phyloP scores from a whole-genome alignment of 2,113 vertebrate species.

The Tachysurus vachellii region DNA sequence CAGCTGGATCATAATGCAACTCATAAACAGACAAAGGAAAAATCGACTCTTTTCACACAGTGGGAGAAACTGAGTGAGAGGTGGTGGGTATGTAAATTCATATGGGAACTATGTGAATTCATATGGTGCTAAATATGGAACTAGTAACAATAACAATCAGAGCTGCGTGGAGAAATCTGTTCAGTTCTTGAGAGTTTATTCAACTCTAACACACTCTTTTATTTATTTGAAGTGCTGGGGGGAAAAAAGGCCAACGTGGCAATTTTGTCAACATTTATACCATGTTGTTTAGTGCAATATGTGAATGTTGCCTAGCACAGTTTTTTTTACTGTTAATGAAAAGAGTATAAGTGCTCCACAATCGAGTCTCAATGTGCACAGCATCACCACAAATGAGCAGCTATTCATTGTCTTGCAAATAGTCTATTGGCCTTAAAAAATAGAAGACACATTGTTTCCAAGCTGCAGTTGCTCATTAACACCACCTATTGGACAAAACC shows the following conservation, averaged over 20 bases:
- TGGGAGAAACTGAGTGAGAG: conserved; percentile 34
- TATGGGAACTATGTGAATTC: not conserved
- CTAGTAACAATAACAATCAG: conserved; percentile 15
- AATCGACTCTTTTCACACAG: conserved; percentile 30
- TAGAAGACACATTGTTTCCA: not conserved
- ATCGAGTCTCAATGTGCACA: not conserved
- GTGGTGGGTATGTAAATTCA: conserved; percentile 26
- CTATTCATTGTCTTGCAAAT: conserved; percentile 4
- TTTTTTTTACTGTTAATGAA: not conserved
- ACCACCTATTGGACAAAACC: conserved; percentile 20
- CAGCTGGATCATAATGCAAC: conserved; percentile 43
- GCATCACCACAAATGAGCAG: not conserved
- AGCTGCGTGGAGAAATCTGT: conserved; percentile 19
- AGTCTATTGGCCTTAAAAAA: not conserved
- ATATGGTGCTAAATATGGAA: conserved; percentile 26
- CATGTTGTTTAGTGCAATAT: not conserved
- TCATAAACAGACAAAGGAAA: conserved; percentile 34
- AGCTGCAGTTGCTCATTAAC: conserved; percentile 12
- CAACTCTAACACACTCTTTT: not conserved
- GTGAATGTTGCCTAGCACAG: not conserved
- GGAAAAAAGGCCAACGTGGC: not conserved
- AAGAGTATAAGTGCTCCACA: not conserved
- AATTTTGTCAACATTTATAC: conserved; percentile 14
- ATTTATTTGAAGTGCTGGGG: not conserved
- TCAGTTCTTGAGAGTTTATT: conserved; percentile 2